phyloP scores from a whole-genome alignment of 2,113 vertebrate genomes.

The Brachypodius melanocephalos region DNA sequence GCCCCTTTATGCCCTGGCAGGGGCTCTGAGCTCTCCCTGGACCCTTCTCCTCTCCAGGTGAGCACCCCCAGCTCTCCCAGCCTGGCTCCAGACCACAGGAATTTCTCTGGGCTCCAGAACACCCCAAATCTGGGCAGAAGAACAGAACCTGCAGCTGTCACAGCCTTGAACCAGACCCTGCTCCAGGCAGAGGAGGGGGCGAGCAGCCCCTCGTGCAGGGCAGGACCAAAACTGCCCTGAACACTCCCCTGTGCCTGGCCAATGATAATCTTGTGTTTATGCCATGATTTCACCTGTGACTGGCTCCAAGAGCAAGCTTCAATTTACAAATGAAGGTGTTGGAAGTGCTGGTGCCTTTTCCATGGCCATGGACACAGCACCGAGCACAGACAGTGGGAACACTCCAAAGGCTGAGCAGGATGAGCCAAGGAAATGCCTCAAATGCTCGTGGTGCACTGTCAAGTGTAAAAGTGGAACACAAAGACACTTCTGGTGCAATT shows the following conservation, averaged over 20 bases:
- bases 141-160: not conserved
- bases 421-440: constrained; percentile 26
- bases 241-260: too few species aligned
- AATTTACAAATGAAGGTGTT: not conserved
- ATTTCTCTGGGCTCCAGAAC: not conserved
- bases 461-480: not conserved
- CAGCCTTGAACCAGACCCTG: fast-evolving
- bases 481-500: not conserved
- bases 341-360: not conserved
- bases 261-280: fast-evolving
- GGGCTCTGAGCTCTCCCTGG: not conserved
- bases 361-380: not conserved
- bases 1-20: not conserved
- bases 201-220: not conserved
- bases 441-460: not conserved
- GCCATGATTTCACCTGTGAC: not conserved
- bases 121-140: not conserved
- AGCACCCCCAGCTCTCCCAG: not conserved
- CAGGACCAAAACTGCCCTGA: not conserved
- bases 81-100: not conserved
- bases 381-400: not conserved
- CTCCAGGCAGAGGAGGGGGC: not conserved
- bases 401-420: not conserved
- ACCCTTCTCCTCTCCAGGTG: not conserved
- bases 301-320: not conserved